Base-by-base conservation (phyloP, 2,797 vertebrate genomes). In the Amblyopsis hoosieri region DNA sequence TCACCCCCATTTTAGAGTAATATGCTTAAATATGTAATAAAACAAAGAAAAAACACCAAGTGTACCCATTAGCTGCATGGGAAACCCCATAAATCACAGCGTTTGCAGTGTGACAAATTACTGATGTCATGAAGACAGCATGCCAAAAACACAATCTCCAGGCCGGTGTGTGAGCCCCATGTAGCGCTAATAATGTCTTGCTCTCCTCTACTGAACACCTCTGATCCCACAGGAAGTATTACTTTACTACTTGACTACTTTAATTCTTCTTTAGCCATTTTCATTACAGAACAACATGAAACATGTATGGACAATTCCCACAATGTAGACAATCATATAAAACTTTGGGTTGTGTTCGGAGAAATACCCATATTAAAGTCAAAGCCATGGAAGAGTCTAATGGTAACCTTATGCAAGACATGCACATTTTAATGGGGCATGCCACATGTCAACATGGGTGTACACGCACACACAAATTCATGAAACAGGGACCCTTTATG, bases 1-100 rank as follows among this genome's bases (percentile, higher is more conserved):
- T 85, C 79, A 83, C 71, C 57, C 1, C 61, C 13, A 57, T 87
- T 87, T 86, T 87, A 85, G 69, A 82, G 76, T 80, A 87, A 87
- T 77, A 77, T 71, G 65, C 75, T 85, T 87, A 74, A 87, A 80
- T 19, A 83, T 74, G 77, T 76, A 87, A 85, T 90, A 37, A 37
- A 37, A 37, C 37, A 37, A 37, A 37, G 87, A 87, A 87, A 81
- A 85, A 80, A 85, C 76, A 83, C 74, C 74, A 65, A 80, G 72
- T 79, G 80, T 72, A 78, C 54, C 54, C 82, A 85, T 85, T 74
- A 67, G 14, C 74, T 79, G 65, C 80, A 80, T 83, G 87, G 81
- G 82, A 86, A 87, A 86, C 85, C 76, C 64, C 72, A 84, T 89
- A 88, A 90, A 91, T 90, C 86, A 89, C 61, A 37, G 56, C 45